Evolutionary conservation across 1,140 invertebrate genomes (phyloP), one percentile per base, ranked within the genome.

Genomic region (Cydia fagiglandana): DNA sequence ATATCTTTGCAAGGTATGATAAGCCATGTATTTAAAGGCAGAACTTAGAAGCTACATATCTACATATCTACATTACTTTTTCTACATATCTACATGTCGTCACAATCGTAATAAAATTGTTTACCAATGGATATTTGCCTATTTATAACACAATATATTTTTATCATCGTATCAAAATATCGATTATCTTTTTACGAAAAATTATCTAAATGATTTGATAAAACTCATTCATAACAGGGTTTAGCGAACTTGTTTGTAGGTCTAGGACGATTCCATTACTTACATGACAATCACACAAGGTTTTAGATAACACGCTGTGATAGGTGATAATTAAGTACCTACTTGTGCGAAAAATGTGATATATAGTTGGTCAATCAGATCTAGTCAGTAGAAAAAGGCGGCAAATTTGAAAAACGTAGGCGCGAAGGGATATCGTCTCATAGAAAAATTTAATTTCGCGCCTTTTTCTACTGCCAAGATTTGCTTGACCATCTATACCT

Each of bases 211-310:
- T 64, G 1, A 70, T 9, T 9, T 10, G 28, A 70, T 70, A 70
- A 70, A 34, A 34, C 15, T 28, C 30, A n/a, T 68, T 68, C 64
- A 68, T 15, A 15, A 64, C 20, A 13, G 30, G 64, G 38, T 38
- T 9, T 9, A 68, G 34, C 30, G 66, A 34, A 70, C 24, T 38
- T 45, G 30, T 17, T 70, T 70, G 66, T 70, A 38, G 66, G 30
- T 70, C 66, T 70, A 70, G 66, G 66, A 70, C 66, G 66, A 17
- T 38, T 70, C 66, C 66, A 38, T 70, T 68, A 68, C 64, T 24
- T 24, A 24, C 24, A 24, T 24, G 1, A 24, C 24, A 24, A 68
- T 68, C 64, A 68, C 34, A 70, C 34, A 38, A n/a, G 30, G n/a
- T 20, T 66, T 68, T 70, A 41, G 66, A 70, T 70, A 70, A 70